A percentile compares a stretch with the other conserved stretches of the same genome.
These are phyloP conservation scores for Psylliodes chrysocephalus DNA, from an alignment of 2,888 invertebrate species.

Conservation along the genomic window DNA sequence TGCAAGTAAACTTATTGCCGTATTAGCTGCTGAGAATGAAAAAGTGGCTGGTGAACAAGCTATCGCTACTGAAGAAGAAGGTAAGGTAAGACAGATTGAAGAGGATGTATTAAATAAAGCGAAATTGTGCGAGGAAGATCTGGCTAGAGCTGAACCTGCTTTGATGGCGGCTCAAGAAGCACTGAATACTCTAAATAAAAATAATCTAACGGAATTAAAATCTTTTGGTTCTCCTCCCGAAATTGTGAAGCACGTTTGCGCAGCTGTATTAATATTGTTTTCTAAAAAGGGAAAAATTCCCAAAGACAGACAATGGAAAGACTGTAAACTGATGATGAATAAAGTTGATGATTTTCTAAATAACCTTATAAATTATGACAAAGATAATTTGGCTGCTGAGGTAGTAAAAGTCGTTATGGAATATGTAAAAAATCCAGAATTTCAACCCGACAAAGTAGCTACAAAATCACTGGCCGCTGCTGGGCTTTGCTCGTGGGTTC, in stretches of 20 bases:
- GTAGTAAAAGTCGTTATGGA: slow-evolving; percentile 81
- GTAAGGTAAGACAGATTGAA: slow-evolving; percentile 89
- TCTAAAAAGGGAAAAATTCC: slow-evolving; percentile 85
- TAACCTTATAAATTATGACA: slow-evolving; percentile 87
- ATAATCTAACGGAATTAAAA: slow-evolving; percentile 92
- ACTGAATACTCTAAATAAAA: slow-evolving; percentile 91
- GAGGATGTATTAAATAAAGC: slow-evolving; percentile 87
- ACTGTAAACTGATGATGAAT: slow-evolving; percentile 89
- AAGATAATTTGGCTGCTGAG: slow-evolving; percentile 91
- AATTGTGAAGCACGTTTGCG: slow-evolving; percentile 86
- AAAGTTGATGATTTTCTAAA: slow-evolving; percentile 89
- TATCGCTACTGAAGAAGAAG: slow-evolving; percentile 84
- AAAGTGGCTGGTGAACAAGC: slow-evolving; percentile 91
- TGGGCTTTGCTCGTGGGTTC: slow-evolving; percentile 93
- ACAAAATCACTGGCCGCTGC: slow-evolving; percentile 92
- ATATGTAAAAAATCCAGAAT: slow-evolving; percentile 78
- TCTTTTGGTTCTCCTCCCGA: slow-evolving; percentile 92
- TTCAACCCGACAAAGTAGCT: slow-evolving; percentile 83
- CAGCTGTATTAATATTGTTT: slow-evolving; percentile 90
- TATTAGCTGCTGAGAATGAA: slow-evolving; percentile 89
- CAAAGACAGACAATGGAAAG: slow-evolving; percentile 93
- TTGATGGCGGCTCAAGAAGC: slow-evolving; percentile 90
- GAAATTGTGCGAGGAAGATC: slow-evolving; percentile 87
- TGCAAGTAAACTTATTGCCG: slow-evolving; percentile 87
- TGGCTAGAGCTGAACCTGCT: slow-evolving; percentile 92